Base-by-base conservation (phyloP, 1,140 invertebrate species). In the Metopolophium dirhodum region DNA sequence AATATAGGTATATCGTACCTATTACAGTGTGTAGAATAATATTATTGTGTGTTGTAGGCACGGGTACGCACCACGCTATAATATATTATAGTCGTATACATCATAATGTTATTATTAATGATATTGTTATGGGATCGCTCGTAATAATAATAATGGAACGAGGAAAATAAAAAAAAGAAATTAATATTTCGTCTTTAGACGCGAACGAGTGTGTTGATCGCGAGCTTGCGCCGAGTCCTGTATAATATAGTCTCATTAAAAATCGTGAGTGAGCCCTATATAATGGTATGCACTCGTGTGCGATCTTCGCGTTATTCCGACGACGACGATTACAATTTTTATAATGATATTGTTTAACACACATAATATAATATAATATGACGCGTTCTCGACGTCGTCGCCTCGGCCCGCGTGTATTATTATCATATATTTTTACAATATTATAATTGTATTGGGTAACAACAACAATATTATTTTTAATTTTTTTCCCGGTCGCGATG, bases 221-320 rank as follows among this genome's bases (percentile, higher is more conserved):
- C 49, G 88, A 51, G 37, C 35, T 23, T 23, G 37, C 18, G 9
- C 37, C n/a, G 6, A 82, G 82, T 83, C 7, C 18, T 41, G 37
- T 85, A 3, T 2, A 37, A 37, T 37, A 37, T 11, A 20, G 68
- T 91, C 68, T 91, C 91, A 93, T 85, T 93, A 93, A 93, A 93
- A 83, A 93, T 41, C 91, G 49, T 93, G 91, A 93, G 82, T 93
- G 47, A 22, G 77, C 77, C 51, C 54, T 93, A 86, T 93, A 14
- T 35, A 45, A 85, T 93, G 11, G 7, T 9, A 7, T 9, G 22
- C 20, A n/a, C 22, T 9, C 49, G 22, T 14, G 45, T 49, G 26
- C 47, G 47, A 87, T 49, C 45, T 49, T 87, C 30, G 86, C 30
- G 86, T 3, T 86, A 77, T 83, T 26, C 85, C 45, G 45, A 30